Conservation (phyloP, 2,888 invertebrate genomes). For the Rotaria sp. region DNA sequence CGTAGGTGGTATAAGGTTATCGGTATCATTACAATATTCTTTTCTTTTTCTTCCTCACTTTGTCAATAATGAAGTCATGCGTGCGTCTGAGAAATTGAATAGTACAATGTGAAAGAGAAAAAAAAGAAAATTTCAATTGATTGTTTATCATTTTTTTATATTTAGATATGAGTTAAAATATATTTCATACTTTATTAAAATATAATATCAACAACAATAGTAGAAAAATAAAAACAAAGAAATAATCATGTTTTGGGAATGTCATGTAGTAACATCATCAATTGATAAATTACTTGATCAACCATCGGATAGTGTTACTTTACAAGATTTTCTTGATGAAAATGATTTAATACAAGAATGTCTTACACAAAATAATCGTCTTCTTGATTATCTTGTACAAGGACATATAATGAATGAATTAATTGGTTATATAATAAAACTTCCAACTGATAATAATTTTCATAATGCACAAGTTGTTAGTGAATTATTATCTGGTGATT, state of each 20-base stretch:
- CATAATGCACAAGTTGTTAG: conserved; percentile 19
- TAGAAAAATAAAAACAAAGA: neutral
- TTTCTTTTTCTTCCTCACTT: neutral
- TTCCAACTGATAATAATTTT: neutral
- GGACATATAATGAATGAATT: neutral
- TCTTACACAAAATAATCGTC: conserved; percentile 4
- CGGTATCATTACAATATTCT: neutral
- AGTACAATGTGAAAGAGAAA: neutral
- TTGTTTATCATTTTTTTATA: neutral
- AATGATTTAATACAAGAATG: conserved; percentile 30
- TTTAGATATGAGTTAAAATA: neutral
- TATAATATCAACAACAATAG: neutral
- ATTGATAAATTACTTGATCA: conserved; percentile 24
- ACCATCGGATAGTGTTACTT: neutral
- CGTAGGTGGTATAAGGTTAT: neutral
- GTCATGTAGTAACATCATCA: conserved; percentile 14
- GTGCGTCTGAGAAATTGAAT: neutral
- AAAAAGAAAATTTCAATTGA: neutral
- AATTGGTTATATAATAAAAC: neutral
- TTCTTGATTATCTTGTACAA: conserved; percentile 17
- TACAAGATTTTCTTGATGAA: conserved; percentile 28
- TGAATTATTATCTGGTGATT: conserved; percentile 27
- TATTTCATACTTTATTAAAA: neutral
- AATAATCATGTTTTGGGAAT: conserved; percentile 27
- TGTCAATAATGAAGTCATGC: neutral